Evolutionary conservation across 2,888 invertebrate genomes (phyloP).

Genomic region (Ceramica pisi): DNA sequence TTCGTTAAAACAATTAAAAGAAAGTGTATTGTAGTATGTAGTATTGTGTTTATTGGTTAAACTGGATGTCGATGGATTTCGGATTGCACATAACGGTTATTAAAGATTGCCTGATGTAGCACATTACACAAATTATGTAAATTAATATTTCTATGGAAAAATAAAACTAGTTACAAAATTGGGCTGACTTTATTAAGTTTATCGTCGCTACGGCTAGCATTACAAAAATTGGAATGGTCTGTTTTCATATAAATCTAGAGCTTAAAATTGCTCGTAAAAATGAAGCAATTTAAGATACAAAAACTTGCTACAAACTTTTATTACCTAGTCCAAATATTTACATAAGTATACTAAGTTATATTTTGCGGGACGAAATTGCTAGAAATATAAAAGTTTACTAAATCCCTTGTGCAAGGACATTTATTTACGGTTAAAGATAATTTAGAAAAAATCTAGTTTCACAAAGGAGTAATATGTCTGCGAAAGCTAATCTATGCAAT

Average conservation of each 20-base stretch:
- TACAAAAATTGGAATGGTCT: neutral
- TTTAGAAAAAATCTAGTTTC: constrained; percentile 12
- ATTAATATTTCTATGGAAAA: too few species aligned
- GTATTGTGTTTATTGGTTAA: too few species aligned
- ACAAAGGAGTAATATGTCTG: constrained; percentile 43
- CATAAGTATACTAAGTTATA: constrained; percentile 10
- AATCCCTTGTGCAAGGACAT: constrained; percentile 17
- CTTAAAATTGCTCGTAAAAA: neutral
- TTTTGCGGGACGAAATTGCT: constrained; percentile 19
- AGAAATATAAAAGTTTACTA: constrained; percentile 14
- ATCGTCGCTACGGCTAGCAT: too few species aligned
- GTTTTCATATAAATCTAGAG: neutral
- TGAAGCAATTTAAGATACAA: neutral
- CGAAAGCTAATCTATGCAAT: constrained; percentile 43
- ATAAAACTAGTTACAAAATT: too few species aligned
- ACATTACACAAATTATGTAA: too few species aligned
- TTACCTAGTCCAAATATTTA: neutral
- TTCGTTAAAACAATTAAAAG: too few species aligned
- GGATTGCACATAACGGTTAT: too few species aligned
- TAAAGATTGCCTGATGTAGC: too few species aligned
- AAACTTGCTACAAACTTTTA: constrained; percentile 1
- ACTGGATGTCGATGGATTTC: too few species aligned
- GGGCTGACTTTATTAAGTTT: neutral
- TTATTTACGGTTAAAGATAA: constrained; percentile 46
- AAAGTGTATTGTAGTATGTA: too few species aligned